Evolutionary conservation across 2,113 vertebrate genomes (phyloP).

Genomic region (Geothlypis trichas): DNA sequence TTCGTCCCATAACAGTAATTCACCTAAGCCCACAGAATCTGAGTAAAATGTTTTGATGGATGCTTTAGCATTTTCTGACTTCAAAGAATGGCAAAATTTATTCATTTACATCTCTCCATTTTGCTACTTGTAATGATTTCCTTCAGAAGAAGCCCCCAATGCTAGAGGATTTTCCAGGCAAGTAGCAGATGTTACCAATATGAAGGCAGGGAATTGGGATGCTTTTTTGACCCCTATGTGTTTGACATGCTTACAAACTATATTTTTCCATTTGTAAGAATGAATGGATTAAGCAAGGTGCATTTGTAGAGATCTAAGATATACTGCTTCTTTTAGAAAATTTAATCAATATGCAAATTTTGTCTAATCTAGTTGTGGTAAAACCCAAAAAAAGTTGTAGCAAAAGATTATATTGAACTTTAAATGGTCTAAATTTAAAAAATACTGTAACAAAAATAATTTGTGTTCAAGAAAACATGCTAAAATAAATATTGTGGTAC

Average conservation of each 20-base stretch:
- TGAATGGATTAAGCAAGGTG: not conserved
- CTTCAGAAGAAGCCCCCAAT: not conserved
- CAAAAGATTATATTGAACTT: not conserved
- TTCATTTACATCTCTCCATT: not conserved
- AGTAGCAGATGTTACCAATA: not conserved
- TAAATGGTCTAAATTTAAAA: not conserved
- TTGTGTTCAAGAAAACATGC: not conserved
- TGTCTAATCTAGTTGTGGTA: not conserved
- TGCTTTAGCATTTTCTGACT: not conserved
- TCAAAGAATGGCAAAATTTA: not conserved
- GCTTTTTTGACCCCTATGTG: accelerated
- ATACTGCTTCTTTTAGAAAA: not conserved
- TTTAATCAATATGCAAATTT: not conserved
- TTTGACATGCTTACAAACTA: not conserved
- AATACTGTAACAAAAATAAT: not conserved
- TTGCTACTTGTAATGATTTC: not conserved
- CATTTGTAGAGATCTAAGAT: not conserved
- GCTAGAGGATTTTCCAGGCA: not conserved
- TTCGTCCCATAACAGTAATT: not conserved
- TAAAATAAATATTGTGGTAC: not conserved
- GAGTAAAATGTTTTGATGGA: not conserved
- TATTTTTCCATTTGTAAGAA: not conserved
- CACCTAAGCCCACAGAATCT: not conserved
- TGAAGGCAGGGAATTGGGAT: not conserved
- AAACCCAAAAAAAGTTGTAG: not conserved